A percentile compares a stretch with the other conserved stretches of the same genome.
Evolutionary conservation across 2,888 invertebrate species (phyloP).

Genomic region (Tricholauxania praeusta): DNA sequence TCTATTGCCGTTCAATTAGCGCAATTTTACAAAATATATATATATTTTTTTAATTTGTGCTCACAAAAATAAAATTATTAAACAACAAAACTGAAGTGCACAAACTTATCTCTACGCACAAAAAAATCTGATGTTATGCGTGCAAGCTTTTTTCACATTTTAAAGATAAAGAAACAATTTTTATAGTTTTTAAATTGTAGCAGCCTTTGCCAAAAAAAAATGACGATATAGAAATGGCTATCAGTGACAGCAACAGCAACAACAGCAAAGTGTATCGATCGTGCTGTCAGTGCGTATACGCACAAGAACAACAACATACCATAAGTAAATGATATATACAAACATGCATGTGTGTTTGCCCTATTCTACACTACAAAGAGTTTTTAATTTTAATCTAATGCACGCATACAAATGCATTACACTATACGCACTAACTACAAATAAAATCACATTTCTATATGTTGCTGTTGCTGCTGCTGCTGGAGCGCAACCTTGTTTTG

Average conservation of each 20-base stretch:
- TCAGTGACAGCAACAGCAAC: neutral
- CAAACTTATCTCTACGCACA: no score
- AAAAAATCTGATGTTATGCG: no score
- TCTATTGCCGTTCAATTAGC: no score
- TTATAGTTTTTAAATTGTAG: conserved; percentile 8
- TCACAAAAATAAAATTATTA: no score
- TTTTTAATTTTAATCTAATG: neutral
- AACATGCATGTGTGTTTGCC: neutral
- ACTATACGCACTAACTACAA: neutral
- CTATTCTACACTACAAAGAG: no score
- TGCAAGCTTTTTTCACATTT: neutral
- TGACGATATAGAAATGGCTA: neutral
- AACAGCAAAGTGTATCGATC: neutral
- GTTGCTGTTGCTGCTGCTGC: conserved; percentile 6
- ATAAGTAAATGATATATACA: no score
- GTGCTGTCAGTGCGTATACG: neutral
- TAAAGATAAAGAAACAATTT: neutral
- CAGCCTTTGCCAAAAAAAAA: conserved; percentile 9
- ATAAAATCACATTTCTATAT: neutral
- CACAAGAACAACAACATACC: no score
- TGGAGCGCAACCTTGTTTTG: conserved; percentile 24
- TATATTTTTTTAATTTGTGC: no score
- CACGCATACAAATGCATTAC: conserved; percentile 25
- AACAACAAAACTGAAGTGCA: no score
- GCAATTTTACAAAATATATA: no score